These are phyloP conservation scores for Cydia fagiglandana DNA, from an alignment of 1,140 invertebrate species.

Conservation along the genomic window DNA sequence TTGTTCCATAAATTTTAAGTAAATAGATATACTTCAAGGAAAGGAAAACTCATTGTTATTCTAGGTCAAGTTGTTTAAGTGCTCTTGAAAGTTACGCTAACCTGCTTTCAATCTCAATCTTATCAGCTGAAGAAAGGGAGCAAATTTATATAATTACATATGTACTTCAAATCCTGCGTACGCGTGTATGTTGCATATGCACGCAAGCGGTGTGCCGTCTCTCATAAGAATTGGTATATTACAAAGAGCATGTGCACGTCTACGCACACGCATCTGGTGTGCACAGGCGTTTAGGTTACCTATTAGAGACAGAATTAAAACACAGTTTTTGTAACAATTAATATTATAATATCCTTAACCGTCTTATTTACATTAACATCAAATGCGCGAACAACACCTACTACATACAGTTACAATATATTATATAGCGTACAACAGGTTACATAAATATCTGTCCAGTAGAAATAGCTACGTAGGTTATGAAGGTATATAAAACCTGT, in stretches of 20 bases:
- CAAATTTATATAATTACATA: background rate
- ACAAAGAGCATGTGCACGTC: too few relatives aligned
- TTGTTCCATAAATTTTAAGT: too few relatives aligned
- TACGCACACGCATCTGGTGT: too few relatives aligned
- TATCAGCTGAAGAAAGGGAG: background rate
- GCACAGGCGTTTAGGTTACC: too few relatives aligned
- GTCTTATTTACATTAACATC: conserved; percentile 72
- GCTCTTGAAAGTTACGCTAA: background rate
- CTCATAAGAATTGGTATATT: too few relatives aligned
- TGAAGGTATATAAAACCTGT: conserved; percentile 18
- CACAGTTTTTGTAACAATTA: conserved; percentile 64
- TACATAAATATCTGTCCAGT: conserved; percentile 40
- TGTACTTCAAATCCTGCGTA: too few relatives aligned
- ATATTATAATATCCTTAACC: conserved; percentile 67
- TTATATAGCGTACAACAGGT: conserved; percentile 40
- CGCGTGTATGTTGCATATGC: too few relatives aligned
- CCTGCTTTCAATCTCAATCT: background rate
- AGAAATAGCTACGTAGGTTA: conserved; percentile 25
- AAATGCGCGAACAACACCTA: conserved; percentile 61
- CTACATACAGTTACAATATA: conserved; percentile 43
- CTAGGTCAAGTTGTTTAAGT: background rate
- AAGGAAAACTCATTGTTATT: background rate
- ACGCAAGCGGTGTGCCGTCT: too few relatives aligned
- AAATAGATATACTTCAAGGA: too few relatives aligned
- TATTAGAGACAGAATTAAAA: conserved; percentile 40